Evolutionary conservation across 2,888 invertebrate species (phyloP).

Genomic region (Andricus quercusramuli): DNA sequence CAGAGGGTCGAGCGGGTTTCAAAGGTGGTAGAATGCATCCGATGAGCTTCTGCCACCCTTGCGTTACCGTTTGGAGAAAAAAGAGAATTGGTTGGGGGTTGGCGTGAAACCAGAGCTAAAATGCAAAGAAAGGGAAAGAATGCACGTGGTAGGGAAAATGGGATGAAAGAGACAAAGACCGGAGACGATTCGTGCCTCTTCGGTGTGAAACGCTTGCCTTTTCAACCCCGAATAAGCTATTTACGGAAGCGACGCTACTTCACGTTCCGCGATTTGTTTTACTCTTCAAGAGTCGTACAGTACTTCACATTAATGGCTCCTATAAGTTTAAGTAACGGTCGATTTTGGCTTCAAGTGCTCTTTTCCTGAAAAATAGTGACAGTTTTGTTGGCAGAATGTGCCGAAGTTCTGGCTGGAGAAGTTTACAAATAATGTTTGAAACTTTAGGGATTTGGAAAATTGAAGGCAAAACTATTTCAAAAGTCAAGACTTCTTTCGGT

Average conservation of each 20-base stretch:
- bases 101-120: background rate
- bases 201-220: constrained; percentile 23
- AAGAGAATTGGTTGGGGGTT: constrained; percentile 15
- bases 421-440: background rate
- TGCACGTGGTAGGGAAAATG: background rate
- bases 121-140: background rate
- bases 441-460: background rate
- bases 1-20: constrained; percentile 15
- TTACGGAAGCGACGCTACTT: constrained; percentile 36
- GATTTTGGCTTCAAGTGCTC: background rate
- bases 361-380: constrained; percentile 7
- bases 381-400: background rate
- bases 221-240: constrained; percentile 32
- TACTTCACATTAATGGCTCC: constrained; percentile 24
- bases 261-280: constrained; percentile 43
- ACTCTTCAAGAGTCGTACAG: constrained; percentile 23
- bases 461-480: too few species aligned
- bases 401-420: background rate
- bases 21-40: constrained; percentile 37
- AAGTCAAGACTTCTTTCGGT: too few species aligned
- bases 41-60: constrained; percentile 17
- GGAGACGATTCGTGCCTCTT: constrained; percentile 22
- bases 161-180: background rate
- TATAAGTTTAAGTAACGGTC: background rate
- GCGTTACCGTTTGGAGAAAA: constrained; percentile 17